These are phyloP conservation scores for Cyrtodaria siliqua DNA, from an alignment of 2,888 invertebrate genomes.

Conservation along the genomic window DNA sequence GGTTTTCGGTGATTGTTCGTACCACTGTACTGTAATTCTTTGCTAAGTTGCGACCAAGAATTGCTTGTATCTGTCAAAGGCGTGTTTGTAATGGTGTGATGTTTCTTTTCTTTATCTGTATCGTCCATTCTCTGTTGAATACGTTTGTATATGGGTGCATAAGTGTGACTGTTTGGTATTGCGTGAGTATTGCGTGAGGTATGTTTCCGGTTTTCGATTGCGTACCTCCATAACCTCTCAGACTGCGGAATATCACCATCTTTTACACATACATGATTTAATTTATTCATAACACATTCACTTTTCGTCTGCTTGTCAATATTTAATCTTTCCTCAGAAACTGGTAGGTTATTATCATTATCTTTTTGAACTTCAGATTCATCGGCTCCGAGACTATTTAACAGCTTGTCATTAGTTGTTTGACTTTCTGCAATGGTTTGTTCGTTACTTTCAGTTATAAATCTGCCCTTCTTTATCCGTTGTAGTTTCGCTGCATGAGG, in stretches of 20 bases:
- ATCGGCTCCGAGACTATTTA: no score
- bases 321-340: not conserved
- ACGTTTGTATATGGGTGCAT: slow-evolving; percentile 50
- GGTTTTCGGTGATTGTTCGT: not conserved
- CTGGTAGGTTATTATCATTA: not conserved
- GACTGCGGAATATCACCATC: slow-evolving; percentile 41
- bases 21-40: no score
- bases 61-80: not conserved
- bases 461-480: not conserved
- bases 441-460: not conserved
- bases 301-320: slow-evolving; percentile 25
- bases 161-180: slow-evolving; percentile 40
- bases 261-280: slow-evolving; percentile 34
- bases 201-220: slow-evolving; percentile 48
- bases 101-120: slow-evolving; percentile 17
- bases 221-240: slow-evolving; percentile 57
- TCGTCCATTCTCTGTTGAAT: slow-evolving; percentile 40
- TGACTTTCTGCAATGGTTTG: not conserved
- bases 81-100: not conserved
- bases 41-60: no score
- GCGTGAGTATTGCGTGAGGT: not conserved
- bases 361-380: not conserved
- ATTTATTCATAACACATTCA: slow-evolving; percentile 53
- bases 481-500: not conserved
- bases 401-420: no score